Evolutionary conservation across 2,888 invertebrate species (phyloP), one percentile per base, ranked within the genome.

Genomic region (Stenodera caucasica): DNA sequence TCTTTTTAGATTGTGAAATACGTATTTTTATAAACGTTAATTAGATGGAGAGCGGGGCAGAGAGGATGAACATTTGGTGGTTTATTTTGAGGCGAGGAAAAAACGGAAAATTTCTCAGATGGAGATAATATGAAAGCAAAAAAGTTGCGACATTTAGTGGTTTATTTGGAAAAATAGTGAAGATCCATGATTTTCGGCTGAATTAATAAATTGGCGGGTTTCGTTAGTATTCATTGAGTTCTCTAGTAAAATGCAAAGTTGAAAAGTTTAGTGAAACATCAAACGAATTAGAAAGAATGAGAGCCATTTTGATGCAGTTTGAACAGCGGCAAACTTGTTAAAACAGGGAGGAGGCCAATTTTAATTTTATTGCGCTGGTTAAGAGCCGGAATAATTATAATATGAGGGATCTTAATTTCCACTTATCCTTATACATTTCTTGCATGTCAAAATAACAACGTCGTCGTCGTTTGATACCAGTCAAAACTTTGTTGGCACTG

Each of bases 331-430:
- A 68, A 70, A 70, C 70, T 72, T 70, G 71, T 71, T 69, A 73
- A 70, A 26, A 5, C 26, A 5, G 3, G 26, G 3, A 71, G 67
- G 67, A 72, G 69, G 72, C 72, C 70, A 75, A 75, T 74, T 75
- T 76, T 74, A 74, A 77, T 77, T 77, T 77, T 76, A 76, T 76
- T 73, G 75, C 75, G 66, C 68, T 67, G 74, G 68, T 71, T 76
- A 76, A 77, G 72, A 71, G 70, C 73, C 73, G 76, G 75, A 76
- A 77, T 77, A 77, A 77, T 77, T 77, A 75, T 75, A 73, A 77
- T 75, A 77, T 77, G 75, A 72, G 70, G 69, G 70, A 68, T 68
- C 67, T 71, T 66, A 71, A 69, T 60, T 69, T 68, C 65, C 67
- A 64, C 70, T 71, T 72, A 71, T 68, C 70, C 65, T 70, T 68